Conservation (phyloP, 1,140 invertebrate genomes). For the Heliothis virescens region DNA sequence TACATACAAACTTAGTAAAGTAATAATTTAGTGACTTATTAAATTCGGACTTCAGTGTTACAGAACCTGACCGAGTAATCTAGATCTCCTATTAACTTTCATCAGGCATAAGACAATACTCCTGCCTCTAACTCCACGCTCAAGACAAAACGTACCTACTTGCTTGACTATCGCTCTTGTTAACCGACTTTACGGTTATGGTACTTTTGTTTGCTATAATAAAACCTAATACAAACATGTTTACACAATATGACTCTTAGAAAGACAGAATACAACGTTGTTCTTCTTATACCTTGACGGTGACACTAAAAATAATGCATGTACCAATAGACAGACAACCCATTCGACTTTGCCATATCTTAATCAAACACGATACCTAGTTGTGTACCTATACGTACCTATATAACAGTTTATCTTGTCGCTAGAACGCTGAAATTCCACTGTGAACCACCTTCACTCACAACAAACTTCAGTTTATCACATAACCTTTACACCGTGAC, state of each 20-base stretch:
- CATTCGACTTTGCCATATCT: neutral
- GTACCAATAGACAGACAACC: neutral
- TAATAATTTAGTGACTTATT: too few species aligned
- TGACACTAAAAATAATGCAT: neutral
- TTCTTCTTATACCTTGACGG: neutral
- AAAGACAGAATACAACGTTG: neutral
- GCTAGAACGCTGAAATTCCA: constrained; percentile 20
- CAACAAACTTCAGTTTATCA: constrained; percentile 18
- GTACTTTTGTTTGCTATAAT: neutral
- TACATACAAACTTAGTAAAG: too few species aligned
- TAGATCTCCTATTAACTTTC: too few species aligned
- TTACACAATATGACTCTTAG: neutral
- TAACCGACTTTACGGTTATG: too few species aligned
- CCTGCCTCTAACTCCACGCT: too few species aligned
- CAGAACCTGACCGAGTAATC: too few species aligned
- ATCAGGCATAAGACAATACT: too few species aligned
- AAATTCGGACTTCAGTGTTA: too few species aligned
- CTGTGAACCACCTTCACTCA: neutral
- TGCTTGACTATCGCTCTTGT: too few species aligned
- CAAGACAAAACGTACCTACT: too few species aligned
- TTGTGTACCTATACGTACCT: constrained; percentile 10
- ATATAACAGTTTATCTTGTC: constrained; percentile 24
- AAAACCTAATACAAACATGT: neutral
- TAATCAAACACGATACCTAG: neutral
- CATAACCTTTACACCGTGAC: constrained; percentile 23